A percentile compares a stretch with the other conserved stretches of the same genome.
phyloP scores from a whole-genome alignment of 2,888 invertebrate genomes.

The Diabrotica balteata region DNA sequence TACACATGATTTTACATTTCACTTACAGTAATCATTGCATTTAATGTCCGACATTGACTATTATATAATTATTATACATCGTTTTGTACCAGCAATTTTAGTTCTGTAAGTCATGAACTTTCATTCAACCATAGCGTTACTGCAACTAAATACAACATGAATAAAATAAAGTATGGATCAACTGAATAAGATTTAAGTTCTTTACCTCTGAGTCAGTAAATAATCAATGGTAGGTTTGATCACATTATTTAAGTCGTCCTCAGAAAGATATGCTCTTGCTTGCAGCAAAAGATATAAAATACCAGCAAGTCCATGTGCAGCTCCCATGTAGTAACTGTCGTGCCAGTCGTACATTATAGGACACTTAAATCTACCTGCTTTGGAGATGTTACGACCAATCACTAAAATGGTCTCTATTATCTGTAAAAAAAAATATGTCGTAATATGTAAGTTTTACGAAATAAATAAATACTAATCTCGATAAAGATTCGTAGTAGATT shows the following conservation, averaged over 20 bases:
- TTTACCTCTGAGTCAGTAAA: constrained; percentile 63
- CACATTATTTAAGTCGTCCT: constrained; percentile 65
- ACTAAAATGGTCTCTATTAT: constrained; percentile 68
- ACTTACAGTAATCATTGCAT: no score
- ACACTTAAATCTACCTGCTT: constrained; percentile 63
- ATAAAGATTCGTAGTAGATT: no score
- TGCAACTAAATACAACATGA: no score
- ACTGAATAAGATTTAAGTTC: no score
- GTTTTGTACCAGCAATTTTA: no score
- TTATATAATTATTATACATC: no score
- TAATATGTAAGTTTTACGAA: background rate
- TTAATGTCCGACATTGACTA: no score
- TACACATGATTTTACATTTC: no score
- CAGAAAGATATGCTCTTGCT: constrained; percentile 67
- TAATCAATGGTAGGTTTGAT: constrained; percentile 73
- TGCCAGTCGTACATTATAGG: constrained; percentile 90
- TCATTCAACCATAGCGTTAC: no score
- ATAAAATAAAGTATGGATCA: no score
- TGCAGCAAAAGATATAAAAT: constrained; percentile 84
- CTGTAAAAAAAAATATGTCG: constrained; percentile 55
- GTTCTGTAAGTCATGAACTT: no score
- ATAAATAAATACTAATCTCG: no score
- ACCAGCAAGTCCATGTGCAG: constrained; percentile 88
- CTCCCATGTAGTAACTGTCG: constrained; percentile 84
- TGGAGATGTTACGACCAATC: constrained; percentile 70